phyloP scores from a whole-genome alignment of 2,797 vertebrate species.

The Eulemur mongoz region DNA sequence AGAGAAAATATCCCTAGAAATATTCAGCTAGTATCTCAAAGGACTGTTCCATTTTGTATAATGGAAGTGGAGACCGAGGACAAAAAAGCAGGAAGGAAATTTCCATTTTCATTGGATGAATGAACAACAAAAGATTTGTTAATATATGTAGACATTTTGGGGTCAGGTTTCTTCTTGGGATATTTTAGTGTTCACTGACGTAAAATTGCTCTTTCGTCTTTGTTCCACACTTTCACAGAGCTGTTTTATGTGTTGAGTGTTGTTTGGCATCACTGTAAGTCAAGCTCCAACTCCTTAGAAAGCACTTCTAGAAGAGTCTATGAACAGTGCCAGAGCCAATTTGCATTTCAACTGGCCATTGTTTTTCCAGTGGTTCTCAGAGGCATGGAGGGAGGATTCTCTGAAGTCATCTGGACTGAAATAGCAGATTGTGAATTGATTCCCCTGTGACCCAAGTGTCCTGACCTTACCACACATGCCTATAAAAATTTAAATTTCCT shows the following conservation, averaged over 20 bases:
- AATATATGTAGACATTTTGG: not conserved
- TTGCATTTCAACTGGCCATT: not conserved
- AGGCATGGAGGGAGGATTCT: not conserved
- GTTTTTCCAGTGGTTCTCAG: not conserved
- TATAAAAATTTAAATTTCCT: not conserved
- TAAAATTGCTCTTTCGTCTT: not conserved
- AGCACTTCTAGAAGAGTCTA: not conserved
- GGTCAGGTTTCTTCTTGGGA: not conserved
- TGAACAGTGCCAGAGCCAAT: not conserved
- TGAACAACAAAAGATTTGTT: not conserved
- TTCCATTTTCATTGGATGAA: slow-evolving; percentile 19
- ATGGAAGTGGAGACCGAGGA: not conserved
- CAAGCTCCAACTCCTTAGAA: not conserved
- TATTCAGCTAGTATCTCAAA: not conserved
- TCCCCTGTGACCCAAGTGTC: not conserved
- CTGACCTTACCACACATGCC: not conserved
- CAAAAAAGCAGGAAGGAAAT: slow-evolving; percentile 22
- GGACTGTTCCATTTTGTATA: not conserved
- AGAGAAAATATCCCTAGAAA: not conserved
- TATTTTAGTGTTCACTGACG: not conserved
- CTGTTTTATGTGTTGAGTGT: not conserved
- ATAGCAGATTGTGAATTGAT: not conserved
- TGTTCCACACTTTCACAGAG: not conserved
- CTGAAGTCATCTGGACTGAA: not conserved
- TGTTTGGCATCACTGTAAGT: not conserved